A percentile compares a stretch with the other conserved stretches of the same genome.
phyloP scores from a whole-genome alignment of 2,113 vertebrate species.

The Paramormyrops kingsleyae region DNA sequence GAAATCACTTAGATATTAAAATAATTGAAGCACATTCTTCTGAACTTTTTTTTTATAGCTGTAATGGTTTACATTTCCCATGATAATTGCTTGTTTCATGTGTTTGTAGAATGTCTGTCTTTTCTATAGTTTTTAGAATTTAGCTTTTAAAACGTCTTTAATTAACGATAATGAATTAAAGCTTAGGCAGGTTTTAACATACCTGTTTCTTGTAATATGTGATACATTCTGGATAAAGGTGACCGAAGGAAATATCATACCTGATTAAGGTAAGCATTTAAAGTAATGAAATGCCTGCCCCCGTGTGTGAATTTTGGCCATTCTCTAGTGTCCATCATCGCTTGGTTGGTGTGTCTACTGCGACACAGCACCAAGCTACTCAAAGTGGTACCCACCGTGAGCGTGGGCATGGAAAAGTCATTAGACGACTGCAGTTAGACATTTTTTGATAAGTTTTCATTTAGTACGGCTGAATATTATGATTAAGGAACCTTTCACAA shows the following conservation, averaged over 20 bases:
- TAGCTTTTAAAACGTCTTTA: neutral
- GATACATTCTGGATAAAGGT: neutral
- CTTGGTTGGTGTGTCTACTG: neutral
- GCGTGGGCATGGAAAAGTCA: neutral
- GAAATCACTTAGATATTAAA: neutral
- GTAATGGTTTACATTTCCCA: neutral
- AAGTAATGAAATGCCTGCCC: neutral
- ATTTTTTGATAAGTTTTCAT: neutral
- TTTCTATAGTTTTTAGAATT: neutral
- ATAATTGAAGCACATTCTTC: neutral
- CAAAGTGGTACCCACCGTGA: neutral
- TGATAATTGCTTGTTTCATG: neutral
- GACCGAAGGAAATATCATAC: neutral
- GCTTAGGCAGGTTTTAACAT: neutral
- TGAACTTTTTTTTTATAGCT: neutral
- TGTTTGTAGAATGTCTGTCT: neutral
- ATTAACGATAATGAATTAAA: neutral
- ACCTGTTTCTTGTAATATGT: neutral
- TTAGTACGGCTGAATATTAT: neutral
- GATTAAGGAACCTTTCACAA: neutral
- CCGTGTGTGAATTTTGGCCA: neutral
- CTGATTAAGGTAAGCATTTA: neutral
- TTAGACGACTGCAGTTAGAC: neutral
- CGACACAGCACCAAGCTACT: neutral
- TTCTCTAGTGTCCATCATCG: neutral